These are phyloP conservation scores for Tribolium madens DNA, from an alignment of 1,140 invertebrate genomes.

Conservation along the genomic window DNA sequence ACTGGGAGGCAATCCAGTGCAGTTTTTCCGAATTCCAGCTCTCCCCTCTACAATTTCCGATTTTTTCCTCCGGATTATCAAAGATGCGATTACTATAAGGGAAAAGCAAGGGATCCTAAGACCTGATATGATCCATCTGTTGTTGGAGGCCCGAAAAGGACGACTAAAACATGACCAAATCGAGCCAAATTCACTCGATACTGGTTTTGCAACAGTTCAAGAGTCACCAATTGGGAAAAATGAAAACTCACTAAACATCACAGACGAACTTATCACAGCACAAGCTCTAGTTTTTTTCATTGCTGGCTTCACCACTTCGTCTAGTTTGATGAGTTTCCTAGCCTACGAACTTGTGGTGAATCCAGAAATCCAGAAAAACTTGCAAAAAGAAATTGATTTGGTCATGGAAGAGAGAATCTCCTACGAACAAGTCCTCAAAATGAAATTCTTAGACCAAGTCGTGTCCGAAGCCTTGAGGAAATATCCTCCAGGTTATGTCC, in stretches of 20 bases:
- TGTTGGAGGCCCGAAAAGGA: slow-evolving; percentile 66
- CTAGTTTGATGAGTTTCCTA: slow-evolving; percentile 56
- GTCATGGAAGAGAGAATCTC: slow-evolving; percentile 3
- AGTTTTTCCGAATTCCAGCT: slow-evolving; percentile 50
- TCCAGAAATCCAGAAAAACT: slow-evolving; percentile 66
- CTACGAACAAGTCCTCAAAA: slow-evolving; percentile 47
- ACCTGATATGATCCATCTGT: slow-evolving; percentile 67
- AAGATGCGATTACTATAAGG: slow-evolving; percentile 61
- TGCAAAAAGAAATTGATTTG: slow-evolving; percentile 59
- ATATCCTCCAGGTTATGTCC: slow-evolving; percentile 67
- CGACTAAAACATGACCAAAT: slow-evolving; percentile 54
- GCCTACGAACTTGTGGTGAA: slow-evolving; percentile 67
- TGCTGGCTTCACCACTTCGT: slow-evolving; percentile 73
- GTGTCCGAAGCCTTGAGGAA: slow-evolving; percentile 49
- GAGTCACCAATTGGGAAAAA: slow-evolving; percentile 56
- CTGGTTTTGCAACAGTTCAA: slow-evolving; percentile 64
- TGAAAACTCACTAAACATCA: slow-evolving; percentile 52
- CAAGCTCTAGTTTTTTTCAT: slow-evolving; percentile 73
- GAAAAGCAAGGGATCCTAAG: slow-evolving; percentile 63
- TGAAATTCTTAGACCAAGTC: slow-evolving; percentile 54
- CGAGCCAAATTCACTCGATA: slow-evolving; percentile 50
- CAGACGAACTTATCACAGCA: slow-evolving; percentile 73
- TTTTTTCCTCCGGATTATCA: slow-evolving; percentile 61
- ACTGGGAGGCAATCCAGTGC: too few species aligned
- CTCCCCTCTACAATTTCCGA: slow-evolving; percentile 50